These are phyloP conservation scores for Trichomalopsis sarcophagae DNA, from an alignment of 1,140 invertebrate species.

Conservation along the genomic window DNA sequence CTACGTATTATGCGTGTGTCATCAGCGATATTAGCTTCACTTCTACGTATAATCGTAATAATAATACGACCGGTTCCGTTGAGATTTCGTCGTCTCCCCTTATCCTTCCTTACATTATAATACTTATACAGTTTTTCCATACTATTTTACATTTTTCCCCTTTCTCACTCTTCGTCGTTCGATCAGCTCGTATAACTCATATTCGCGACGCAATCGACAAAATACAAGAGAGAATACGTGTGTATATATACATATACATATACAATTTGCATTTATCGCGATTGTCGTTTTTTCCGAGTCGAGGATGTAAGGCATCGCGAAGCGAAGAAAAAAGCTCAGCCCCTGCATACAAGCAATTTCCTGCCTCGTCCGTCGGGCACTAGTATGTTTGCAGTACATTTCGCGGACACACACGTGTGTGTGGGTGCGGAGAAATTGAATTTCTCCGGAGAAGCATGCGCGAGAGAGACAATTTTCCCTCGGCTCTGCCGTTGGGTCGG, in stretches of 20 bases:
- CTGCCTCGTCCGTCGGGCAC: no score
- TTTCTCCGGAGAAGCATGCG: no score
- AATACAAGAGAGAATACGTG: no score
- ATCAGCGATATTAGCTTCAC: background rate
- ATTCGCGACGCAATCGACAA: background rate
- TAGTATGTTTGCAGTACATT: no score
- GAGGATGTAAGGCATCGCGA: background rate
- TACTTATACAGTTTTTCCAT: background rate
- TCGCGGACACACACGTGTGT: no score
- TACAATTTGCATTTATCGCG: slow-evolving; percentile 2
- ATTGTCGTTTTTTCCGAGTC: slow-evolving; percentile 39
- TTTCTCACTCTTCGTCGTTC: background rate
- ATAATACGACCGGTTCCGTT: no score
- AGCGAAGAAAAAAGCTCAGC: background rate
- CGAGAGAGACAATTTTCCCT: background rate
- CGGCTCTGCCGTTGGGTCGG: no score
- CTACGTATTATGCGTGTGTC: background rate
- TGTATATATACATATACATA: no score
- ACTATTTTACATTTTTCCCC: background rate
- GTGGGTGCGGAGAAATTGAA: no score
- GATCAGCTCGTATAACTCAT: background rate
- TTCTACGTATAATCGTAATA: background rate
- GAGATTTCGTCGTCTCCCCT: no score
- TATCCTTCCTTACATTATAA: background rate
- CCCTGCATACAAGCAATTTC: background rate